These are phyloP conservation scores for Dendronephthya gigantea DNA, from an alignment of 64 coral and sea anemone genomes.

Conservation along the genomic window DNA sequence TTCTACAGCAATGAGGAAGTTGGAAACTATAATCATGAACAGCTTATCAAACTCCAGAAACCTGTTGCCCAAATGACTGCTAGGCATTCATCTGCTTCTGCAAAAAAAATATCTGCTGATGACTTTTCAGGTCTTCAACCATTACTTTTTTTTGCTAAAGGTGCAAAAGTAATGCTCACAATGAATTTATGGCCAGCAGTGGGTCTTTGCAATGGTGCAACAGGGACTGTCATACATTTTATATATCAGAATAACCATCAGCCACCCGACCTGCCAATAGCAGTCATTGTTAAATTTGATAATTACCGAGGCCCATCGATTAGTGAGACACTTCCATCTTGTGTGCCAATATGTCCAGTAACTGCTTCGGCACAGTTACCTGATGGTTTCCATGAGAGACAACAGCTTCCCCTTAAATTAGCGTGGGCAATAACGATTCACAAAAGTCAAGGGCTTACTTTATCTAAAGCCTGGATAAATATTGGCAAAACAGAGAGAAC, in stretches of 20 bases:
- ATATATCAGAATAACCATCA: not conserved
- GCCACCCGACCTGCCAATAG: not conserved
- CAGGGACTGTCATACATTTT: not conserved
- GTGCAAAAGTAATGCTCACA: too few relatives aligned
- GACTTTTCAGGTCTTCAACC: not conserved
- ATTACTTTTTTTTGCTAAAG: too few relatives aligned
- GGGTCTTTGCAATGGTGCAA: not conserved
- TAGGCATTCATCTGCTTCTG: not conserved
- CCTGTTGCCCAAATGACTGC: not conserved
- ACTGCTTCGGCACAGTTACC: not conserved
- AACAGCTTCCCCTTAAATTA: not conserved
- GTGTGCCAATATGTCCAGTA: not conserved
- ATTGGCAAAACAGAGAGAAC: not conserved
- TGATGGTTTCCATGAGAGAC: not conserved
- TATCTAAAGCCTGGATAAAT: conserved; percentile 1
- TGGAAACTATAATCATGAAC: not conserved
- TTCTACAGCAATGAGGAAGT: not conserved
- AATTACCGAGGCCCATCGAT: not conserved
- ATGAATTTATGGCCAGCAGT: too few relatives aligned
- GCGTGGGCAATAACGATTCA: not conserved
- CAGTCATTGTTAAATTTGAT: not conserved
- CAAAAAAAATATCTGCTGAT: not conserved
- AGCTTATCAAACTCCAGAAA: not conserved
- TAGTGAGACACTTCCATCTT: not conserved
- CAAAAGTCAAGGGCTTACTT: not conserved